Evolutionary conservation across 2,888 invertebrate species (phyloP), one percentile per base, ranked within the genome.

Genomic region (Hypomecis punctinalis): DNA sequence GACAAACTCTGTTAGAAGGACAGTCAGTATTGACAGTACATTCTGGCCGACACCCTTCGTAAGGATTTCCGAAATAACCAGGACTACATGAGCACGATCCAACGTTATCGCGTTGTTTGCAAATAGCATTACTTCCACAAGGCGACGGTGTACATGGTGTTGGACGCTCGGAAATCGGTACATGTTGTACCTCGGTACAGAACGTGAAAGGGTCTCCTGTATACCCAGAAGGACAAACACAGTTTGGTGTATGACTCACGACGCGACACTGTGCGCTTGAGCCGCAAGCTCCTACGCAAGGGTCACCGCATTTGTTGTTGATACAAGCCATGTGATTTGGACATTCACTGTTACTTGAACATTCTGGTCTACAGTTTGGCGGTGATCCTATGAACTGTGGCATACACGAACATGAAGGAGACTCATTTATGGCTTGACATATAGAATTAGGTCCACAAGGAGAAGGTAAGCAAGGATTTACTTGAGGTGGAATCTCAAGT

Each of bases 1-100:
- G 94, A 74, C 97, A 97, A 23, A 96, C 95, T 80, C 93, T 94
- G 78, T 96, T 95, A 5, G 95, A 94, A 1, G 95, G 90, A 81
- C 97, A 97, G 76, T 96, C 96, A 2, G 96, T 95, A 78, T 96
- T 96, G 23, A 96, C 89, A 0, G 95, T 93, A 80, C 97, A 97
- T 87, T 97, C 96, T 23, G 96, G 96, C 70, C 95, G 93, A 81
- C 96, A 97, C 51, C 95, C 96, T 77, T 94, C 94, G 69, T 95
- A 94, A 5, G 94, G 94, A 78, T 94, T 94, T 56, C 94, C 95
- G 66, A 91, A 94, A 81, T 95, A 95, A 73, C 95, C 96, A 37
- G 94, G 86, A 6, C 95, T 84, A 78, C 97, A 97, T 40, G 93
- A 91, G 79, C 97, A 97, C 4, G 96, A 94, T 36, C 96, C 96